Conservation (phyloP, 1,140 invertebrate genomes). For the Eriosoma lanigerum region DNA sequence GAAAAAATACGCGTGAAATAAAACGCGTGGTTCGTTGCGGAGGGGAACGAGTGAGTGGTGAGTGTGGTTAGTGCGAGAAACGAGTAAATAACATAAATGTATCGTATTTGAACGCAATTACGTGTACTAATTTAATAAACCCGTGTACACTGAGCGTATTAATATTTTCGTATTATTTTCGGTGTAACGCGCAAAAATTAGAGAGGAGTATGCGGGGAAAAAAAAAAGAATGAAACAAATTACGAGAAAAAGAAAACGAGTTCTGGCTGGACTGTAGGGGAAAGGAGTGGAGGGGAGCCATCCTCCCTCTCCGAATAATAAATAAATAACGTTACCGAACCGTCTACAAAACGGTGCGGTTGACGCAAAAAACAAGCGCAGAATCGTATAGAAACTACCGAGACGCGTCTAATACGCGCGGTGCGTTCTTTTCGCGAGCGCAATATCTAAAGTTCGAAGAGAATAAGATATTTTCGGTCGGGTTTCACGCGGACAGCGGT, state of each 20-base stretch:
- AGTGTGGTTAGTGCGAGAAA: not conserved
- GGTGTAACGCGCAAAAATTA: not conserved
- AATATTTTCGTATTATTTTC: slow-evolving; percentile 25
- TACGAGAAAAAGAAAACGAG: slow-evolving; percentile 14
- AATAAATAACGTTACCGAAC: slow-evolving; percentile 17
- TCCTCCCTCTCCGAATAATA: no score
- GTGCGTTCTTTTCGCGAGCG: not conserved
- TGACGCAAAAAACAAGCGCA: not conserved
- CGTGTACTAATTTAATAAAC: slow-evolving; percentile 36
- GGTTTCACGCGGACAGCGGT: not conserved
- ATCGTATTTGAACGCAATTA: slow-evolving; percentile 15
- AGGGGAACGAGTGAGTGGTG: not conserved
- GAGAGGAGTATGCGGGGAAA: no score
- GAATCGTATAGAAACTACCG: slow-evolving; percentile 13
- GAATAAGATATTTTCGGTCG: no score
- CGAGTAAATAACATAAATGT: not conserved
- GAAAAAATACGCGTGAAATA: not conserved
- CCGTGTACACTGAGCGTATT: not conserved
- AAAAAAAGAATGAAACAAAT: slow-evolving; percentile 4
- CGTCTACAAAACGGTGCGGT: not conserved
- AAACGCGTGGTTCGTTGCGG: not conserved
- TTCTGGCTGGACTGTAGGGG: no score
- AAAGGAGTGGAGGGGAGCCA: no score
- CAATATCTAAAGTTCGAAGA: no score
- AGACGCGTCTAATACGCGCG: not conserved